Evolutionary conservation across 2,888 invertebrate genomes (phyloP).

Genomic region (Leucania comma): DNA sequence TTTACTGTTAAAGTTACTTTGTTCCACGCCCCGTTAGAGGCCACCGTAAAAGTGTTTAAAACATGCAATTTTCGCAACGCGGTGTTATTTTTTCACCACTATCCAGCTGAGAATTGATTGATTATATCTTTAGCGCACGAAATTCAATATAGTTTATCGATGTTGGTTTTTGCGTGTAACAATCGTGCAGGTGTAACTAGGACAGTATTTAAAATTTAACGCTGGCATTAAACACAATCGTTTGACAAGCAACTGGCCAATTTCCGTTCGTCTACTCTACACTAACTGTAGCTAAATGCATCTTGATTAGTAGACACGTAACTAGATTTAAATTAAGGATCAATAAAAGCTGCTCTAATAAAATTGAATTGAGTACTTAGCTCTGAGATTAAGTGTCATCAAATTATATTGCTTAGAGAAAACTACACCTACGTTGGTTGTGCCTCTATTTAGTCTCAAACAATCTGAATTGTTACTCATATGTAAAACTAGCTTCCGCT

Average conservation of each 20-base stretch:
- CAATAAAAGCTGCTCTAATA: neutral
- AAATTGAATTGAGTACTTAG: neutral
- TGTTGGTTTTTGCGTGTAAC: constrained; percentile 41
- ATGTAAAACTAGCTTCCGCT: too few species aligned
- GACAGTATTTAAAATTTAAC: constrained; percentile 19
- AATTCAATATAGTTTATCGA: constrained; percentile 48
- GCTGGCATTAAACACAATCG: constrained; percentile 20
- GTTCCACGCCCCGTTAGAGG: constrained; percentile 54
- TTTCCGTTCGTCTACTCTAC: constrained; percentile 7
- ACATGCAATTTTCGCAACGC: constrained; percentile 45
- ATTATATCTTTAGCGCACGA: constrained; percentile 46
- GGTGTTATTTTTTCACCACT: constrained; percentile 48
- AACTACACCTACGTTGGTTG: neutral
- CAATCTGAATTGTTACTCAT: too few species aligned
- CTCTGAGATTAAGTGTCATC: neutral
- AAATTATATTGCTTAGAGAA: neutral
- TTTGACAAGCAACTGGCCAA: neutral
- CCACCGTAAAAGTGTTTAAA: constrained; percentile 39
- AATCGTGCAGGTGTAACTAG: constrained; percentile 45
- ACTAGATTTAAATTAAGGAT: neutral
- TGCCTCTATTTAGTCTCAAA: too few species aligned
- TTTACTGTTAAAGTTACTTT: constrained; percentile 60
- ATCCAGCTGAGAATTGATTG: constrained; percentile 56
- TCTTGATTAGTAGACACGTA: neutral
- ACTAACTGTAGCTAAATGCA: neutral